Conservation (phyloP, 2,113 vertebrate genomes). For the Indri indri region DNA sequence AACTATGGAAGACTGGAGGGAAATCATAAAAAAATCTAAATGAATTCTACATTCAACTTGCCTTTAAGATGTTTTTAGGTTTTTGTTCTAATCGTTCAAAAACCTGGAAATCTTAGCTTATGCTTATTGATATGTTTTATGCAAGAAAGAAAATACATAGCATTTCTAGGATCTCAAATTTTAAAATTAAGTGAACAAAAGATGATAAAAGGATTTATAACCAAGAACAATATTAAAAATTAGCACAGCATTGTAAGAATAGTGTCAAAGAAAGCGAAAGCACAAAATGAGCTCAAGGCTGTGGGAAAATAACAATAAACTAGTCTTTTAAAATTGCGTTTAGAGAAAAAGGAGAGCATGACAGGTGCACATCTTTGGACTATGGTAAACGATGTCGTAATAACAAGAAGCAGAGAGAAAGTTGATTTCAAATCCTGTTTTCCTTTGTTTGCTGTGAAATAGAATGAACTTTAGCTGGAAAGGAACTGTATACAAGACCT, state of each 20-base stretch:
- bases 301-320: neutral
- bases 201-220: neutral
- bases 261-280: slow-evolving; percentile 7
- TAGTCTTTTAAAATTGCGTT: neutral
- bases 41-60: neutral
- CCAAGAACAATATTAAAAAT: neutral
- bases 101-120: neutral
- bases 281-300: slow-evolving; percentile 10
- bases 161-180: neutral
- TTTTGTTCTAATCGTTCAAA: neutral
- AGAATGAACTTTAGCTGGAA: neutral
- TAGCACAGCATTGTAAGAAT: neutral
- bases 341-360: neutral
- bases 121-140: neutral
- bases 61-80: neutral
- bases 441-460: neutral
- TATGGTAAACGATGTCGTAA: neutral
- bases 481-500: neutral
- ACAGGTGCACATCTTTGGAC: neutral
- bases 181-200: neutral
- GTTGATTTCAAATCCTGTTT: neutral
- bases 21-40: neutral
- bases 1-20: neutral
- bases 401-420: neutral
- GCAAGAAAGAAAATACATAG: neutral